phyloP scores from a whole-genome alignment of 2,888 invertebrate species.

The Cordylochernes scorpioides region DNA sequence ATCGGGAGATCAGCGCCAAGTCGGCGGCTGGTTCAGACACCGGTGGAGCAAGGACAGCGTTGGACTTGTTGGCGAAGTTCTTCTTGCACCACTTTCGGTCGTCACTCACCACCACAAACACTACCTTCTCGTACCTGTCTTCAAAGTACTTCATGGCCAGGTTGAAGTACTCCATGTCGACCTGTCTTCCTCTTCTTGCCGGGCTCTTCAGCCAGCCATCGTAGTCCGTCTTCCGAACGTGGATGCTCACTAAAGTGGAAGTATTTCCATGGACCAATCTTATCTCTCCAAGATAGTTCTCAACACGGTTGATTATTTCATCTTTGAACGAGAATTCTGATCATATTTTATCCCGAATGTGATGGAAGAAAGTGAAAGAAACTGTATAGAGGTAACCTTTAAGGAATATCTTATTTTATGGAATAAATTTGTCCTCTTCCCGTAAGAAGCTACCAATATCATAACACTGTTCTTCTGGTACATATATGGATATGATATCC shows the following conservation, averaged over 20 bases:
- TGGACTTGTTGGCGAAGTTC: slow-evolving; percentile 20
- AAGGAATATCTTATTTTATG: neutral
- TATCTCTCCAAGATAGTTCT: neutral
- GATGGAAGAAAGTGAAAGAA: neutral
- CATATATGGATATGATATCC: neutral
- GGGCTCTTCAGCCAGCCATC: slow-evolving; percentile 27
- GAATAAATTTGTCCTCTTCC: neutral
- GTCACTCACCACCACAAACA: slow-evolving; percentile 27
- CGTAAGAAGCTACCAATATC: neutral
- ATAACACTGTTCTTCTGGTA: neutral
- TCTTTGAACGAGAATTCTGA: neutral
- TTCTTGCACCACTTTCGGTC: slow-evolving; percentile 26
- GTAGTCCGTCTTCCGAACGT: slow-evolving; percentile 32
- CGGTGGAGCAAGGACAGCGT: slow-evolving; percentile 22
- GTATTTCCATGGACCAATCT: neutral
- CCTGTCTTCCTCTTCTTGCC: slow-evolving; percentile 19
- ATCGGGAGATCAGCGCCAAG: slow-evolving; percentile 26
- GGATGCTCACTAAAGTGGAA: slow-evolving; percentile 27
- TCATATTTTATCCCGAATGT: neutral
- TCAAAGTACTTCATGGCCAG: slow-evolving; percentile 26
- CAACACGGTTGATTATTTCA: neutral
- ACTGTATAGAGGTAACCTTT: neutral
- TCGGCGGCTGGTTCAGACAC: slow-evolving; percentile 23
- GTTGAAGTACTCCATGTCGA: slow-evolving; percentile 22
- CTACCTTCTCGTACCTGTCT: slow-evolving; percentile 20